phyloP scores from a whole-genome alignment of 2,113 vertebrate species.

The Condylura cristata region DNA sequence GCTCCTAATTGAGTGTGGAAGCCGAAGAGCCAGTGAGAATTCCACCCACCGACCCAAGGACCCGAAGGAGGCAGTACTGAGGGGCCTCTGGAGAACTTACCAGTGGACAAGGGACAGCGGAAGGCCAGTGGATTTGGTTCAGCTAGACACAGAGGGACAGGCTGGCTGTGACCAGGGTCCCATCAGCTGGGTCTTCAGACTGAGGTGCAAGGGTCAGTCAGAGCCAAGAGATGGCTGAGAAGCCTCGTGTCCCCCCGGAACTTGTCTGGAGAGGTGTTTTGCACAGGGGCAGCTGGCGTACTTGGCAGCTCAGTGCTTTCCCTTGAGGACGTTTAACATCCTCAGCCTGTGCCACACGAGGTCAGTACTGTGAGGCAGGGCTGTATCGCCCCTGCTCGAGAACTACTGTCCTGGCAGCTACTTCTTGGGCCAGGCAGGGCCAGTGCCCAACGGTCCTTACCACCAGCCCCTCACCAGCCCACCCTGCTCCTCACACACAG shows the following conservation, averaged over 20 bases:
- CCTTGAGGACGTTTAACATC: not conserved
- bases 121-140: not conserved
- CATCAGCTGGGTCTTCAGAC: not conserved
- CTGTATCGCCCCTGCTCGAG: not conserved
- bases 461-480: not conserved
- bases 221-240: not conserved
- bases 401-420: not conserved
- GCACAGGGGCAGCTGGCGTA: not conserved
- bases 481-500: not conserved
- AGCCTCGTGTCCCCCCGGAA: not conserved
- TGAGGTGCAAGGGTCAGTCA: not conserved
- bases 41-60: not conserved
- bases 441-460: not conserved
- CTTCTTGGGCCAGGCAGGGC: not conserved
- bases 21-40: not conserved
- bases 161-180: accelerated
- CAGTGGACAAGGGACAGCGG: not conserved
- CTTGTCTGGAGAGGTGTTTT: not conserved
- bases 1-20: not conserved
- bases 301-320: not conserved
- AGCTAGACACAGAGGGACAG: not conserved
- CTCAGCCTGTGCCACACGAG: not conserved
- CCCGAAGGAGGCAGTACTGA: not conserved
- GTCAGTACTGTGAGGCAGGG: not conserved
- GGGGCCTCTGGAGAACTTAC: not conserved